phyloP scores from a whole-genome alignment of 1,140 invertebrate genomes.

The Forficula auricularia region DNA sequence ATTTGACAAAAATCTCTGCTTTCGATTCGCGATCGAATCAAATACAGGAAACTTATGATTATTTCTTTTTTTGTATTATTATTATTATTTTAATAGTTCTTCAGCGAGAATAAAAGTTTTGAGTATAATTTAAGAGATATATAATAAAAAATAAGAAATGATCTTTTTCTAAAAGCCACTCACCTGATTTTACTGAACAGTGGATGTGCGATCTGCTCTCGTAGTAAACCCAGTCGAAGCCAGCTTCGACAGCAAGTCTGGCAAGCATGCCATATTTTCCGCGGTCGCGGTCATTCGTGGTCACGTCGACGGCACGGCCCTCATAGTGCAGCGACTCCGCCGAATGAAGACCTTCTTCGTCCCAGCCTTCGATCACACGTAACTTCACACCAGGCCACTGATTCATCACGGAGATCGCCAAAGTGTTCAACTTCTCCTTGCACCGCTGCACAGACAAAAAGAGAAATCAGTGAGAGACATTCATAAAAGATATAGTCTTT shows the following conservation, averaged over 20 bases:
- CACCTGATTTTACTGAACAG: constrained; percentile 95
- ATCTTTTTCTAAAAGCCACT: too few species aligned
- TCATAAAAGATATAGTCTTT: background rate
- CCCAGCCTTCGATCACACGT: constrained; percentile 85
- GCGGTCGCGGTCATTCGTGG: constrained; percentile 79
- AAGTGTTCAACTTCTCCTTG: constrained; percentile 83
- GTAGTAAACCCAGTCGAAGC: constrained; percentile 98
- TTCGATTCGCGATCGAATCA: too few species aligned
- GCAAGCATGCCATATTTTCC: constrained; percentile 92
- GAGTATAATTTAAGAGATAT: too few species aligned
- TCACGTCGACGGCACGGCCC: constrained; percentile 86
- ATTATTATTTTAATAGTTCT: too few species aligned
- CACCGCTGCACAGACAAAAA: constrained; percentile 55
- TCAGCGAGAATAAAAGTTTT: too few species aligned
- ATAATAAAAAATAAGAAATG: too few species aligned
- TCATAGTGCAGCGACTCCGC: constrained; percentile 83
- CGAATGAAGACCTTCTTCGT: constrained; percentile 66
- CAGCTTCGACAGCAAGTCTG: constrained; percentile 84
- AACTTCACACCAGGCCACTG: constrained; percentile 89
- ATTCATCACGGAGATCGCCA: constrained; percentile 94
- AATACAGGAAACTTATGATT: too few species aligned
- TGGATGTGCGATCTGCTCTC: constrained; percentile 87
- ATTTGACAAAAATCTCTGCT: too few species aligned
- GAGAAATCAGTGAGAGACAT: constrained; percentile 6
- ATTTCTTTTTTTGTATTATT: too few species aligned